Evolutionary conservation across 2,113 vertebrate species (phyloP).

Genomic region (Hypanus sabinus): DNA sequence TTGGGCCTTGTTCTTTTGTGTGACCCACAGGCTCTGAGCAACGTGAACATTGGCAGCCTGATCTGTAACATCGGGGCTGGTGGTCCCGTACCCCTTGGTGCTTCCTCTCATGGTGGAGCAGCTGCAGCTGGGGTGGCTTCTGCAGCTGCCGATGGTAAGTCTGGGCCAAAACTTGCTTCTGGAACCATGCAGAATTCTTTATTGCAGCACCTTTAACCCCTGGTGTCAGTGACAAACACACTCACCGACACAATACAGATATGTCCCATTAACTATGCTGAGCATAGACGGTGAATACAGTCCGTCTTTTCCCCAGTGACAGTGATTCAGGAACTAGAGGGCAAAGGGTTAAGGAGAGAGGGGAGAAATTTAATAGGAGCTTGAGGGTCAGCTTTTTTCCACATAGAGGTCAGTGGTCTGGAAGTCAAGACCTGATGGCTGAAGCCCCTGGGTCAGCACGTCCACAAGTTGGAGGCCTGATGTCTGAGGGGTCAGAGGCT

Average conservation of each 20-base stretch:
- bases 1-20: not conserved
- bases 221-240: not conserved
- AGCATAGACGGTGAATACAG: too few relatives aligned
- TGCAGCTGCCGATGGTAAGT: not conserved
- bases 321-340: too few relatives aligned
- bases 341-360: too few relatives aligned
- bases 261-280: too few relatives aligned
- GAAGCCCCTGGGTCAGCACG: too few relatives aligned
- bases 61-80: conserved; percentile 13
- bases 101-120: not conserved
- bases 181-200: not conserved
- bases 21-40: not conserved
- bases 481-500: too few relatives aligned
- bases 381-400: too few relatives aligned
- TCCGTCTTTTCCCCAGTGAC: too few relatives aligned
- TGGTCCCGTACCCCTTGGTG: not conserved
- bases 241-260: not conserved
- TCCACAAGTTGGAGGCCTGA: too few relatives aligned
- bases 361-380: too few relatives aligned
- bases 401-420: too few relatives aligned
- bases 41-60: not conserved
- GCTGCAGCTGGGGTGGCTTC: not conserved
- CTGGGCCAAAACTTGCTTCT: not conserved
- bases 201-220: not conserved
- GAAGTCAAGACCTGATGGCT: too few relatives aligned